Evolutionary conservation across 2,113 vertebrate species (phyloP), one percentile per base, ranked within the genome.

Genomic region (Microcebus murinus): DNA sequence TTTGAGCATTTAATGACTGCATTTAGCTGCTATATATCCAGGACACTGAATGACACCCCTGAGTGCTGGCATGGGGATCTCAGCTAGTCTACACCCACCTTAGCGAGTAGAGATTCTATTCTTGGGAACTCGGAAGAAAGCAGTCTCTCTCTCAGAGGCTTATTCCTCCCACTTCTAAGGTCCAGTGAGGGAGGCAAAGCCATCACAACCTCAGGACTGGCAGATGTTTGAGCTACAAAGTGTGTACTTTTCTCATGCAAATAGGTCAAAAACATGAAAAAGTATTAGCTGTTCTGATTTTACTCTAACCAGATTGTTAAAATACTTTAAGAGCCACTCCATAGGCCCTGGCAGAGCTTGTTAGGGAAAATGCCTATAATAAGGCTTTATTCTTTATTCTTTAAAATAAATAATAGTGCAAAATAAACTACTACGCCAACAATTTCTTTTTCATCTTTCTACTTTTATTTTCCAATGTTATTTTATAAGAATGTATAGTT

Each of bases 231-330:
- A 95, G 57, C n/a, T 74, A 45, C 76, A 83, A 34, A 96, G 67
- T 85, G 29, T 84, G 21, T 74, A 81, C 31, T 76, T 74, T 94
- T 48, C 87, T 94, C 76, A 73, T 6, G 29, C 34, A 96, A 94
- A 83, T 85, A 92, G 65, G 42, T 87, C 95, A 97, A 59, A 55
- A 45, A 81, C n/a, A 76, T 48, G 59, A 93, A 90, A 76, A 83
- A 55, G 20, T 27, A 82, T 50, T 63, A 14, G 39, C 48, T 79
- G 68, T 42, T 95, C 80, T 77, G 63, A 92, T 67, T 95, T 87
- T 50, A 90, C 20, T 83, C 61, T 68, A 65, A 83, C 7, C n/a
- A 96, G 48, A 68, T 20, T 65, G 96, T 73, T 45, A 73, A 90
- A 97, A 68, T 29, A 55, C 65, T 21, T 71, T 52, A 73, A 70